Conservation (phyloP, 1,140 invertebrate species). For the Antheraea pernyi region DNA sequence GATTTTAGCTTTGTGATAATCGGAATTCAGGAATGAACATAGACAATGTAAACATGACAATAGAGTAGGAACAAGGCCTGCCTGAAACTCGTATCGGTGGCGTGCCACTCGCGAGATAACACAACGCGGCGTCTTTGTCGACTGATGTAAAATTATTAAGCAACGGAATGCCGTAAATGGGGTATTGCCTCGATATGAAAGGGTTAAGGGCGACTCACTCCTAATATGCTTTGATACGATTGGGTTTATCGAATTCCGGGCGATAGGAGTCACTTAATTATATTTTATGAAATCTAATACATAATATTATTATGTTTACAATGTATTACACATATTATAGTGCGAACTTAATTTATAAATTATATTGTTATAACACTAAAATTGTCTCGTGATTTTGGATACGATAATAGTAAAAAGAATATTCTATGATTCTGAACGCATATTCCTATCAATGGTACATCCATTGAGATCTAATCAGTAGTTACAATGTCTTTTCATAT, state of each 20-base stretch:
- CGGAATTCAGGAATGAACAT: conserved; percentile 66
- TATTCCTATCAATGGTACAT: too few relatives aligned
- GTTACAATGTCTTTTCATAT: too few relatives aligned
- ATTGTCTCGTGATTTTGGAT: too few relatives aligned
- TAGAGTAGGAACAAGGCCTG: conserved; percentile 49
- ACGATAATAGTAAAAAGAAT: too few relatives aligned
- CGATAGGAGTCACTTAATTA: conserved; percentile 24
- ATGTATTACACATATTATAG: neutral
- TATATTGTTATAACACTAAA: conserved; percentile 26
- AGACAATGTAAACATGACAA: conserved; percentile 76
- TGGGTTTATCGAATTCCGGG: conserved; percentile 39
- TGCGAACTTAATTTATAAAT: conserved; percentile 10
- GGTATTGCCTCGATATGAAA: conserved; percentile 42
- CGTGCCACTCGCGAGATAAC: conserved; percentile 72
- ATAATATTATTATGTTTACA: conserved; percentile 4
- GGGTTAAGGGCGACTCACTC: conserved; percentile 40
- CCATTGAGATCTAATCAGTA: too few relatives aligned
- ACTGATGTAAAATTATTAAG: conserved; percentile 71
- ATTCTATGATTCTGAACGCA: too few relatives aligned
- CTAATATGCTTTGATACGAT: conserved; percentile 39
- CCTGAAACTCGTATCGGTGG: conserved; percentile 60
- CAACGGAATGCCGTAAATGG: conserved; percentile 55
- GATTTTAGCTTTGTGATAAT: conserved; percentile 54
- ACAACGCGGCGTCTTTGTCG: conserved; percentile 60
- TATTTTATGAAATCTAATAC: conserved; percentile 20